A percentile compares a stretch with the other conserved stretches of the same genome.
These are phyloP conservation scores for Megaceryle alcyon DNA, from an alignment of 2,797 vertebrate species.

Conservation along the genomic window DNA sequence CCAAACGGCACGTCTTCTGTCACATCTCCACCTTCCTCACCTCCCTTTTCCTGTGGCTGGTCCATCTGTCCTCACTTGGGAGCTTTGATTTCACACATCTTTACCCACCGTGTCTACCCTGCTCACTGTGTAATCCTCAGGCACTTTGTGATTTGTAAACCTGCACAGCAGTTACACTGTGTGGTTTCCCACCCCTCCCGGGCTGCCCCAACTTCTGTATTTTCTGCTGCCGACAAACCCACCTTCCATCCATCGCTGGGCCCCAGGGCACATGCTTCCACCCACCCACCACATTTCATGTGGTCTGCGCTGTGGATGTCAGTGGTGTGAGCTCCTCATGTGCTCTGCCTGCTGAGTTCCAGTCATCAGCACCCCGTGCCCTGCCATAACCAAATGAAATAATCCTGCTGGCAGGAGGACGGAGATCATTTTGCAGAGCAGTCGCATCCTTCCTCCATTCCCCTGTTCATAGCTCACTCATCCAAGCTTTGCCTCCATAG, in stretches of 20 bases:
- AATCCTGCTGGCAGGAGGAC: background rate
- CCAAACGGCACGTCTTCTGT: background rate
- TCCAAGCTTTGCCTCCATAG: background rate
- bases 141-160: background rate
- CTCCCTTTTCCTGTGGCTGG: slow-evolving; percentile 10
- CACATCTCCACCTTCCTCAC: background rate
- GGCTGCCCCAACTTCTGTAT: background rate
- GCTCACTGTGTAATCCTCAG: background rate
- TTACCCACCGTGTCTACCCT: background rate
- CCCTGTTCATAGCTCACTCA: fast-evolving
- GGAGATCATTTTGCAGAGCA: background rate
- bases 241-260: background rate
- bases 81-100: slow-evolving; percentile 67
- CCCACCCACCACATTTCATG: background rate
- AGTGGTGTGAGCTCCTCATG: fast-evolving
- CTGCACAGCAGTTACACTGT: background rate
- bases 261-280: background rate
- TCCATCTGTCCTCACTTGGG: slow-evolving; percentile 41
- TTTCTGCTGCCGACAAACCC: slow-evolving; percentile 22
- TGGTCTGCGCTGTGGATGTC: background rate
- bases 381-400: background rate
- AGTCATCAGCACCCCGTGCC: fast-evolving
- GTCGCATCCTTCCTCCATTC: background rate
- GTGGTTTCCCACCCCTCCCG: background rate
- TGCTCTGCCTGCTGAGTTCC: fast-evolving